Percentiles rank a stretch among this genome's conserved stretches.
Conservation (phyloP, 2,888 invertebrate genomes). For the Bombyx huttoni region DNA sequence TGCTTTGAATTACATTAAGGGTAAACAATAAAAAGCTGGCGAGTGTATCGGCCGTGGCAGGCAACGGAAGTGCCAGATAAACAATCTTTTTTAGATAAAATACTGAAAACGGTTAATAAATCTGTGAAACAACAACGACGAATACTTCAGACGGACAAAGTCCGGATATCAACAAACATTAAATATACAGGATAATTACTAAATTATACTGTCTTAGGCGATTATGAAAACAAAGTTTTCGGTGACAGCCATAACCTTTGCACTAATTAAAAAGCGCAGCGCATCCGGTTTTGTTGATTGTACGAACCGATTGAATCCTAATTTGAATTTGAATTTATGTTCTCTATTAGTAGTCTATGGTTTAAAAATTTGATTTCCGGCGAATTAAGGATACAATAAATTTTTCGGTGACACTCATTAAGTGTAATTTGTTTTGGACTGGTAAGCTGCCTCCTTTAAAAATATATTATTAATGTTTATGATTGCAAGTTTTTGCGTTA, state of each 20-base stretch:
- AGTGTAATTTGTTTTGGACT: constrained; percentile 33
- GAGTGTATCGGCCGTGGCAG: constrained; percentile 63
- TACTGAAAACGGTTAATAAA: constrained; percentile 63
- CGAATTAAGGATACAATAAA: constrained; percentile 36
- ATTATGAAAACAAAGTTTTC: constrained; percentile 33
- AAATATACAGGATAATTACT: constrained; percentile 21
- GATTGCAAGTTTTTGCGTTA: not conserved
- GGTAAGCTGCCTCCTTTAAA: constrained; percentile 22
- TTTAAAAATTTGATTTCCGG: constrained; percentile 50
- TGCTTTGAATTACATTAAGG: constrained; percentile 72
- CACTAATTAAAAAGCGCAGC: constrained; percentile 56
- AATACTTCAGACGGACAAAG: constrained; percentile 49
- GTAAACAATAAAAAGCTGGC: constrained; percentile 68
- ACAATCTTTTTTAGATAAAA: constrained; percentile 71
- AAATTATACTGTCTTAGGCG: constrained; percentile 22
- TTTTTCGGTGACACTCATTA: constrained; percentile 36
- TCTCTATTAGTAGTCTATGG: constrained; percentile 39
- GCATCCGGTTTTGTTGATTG: constrained; percentile 52
- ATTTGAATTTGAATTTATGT: constrained; percentile 58
- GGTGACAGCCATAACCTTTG: constrained; percentile 47
- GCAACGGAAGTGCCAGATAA: constrained; percentile 69
- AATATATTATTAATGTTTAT: constrained; percentile 16
- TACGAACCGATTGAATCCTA: constrained; percentile 50
- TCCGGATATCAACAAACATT: constrained; percentile 18
- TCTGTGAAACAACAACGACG: constrained; percentile 39